A percentile compares a stretch with the other conserved stretches of the same genome.
phyloP scores from a whole-genome alignment of 2,888 invertebrate species.

The Tipula unca region DNA sequence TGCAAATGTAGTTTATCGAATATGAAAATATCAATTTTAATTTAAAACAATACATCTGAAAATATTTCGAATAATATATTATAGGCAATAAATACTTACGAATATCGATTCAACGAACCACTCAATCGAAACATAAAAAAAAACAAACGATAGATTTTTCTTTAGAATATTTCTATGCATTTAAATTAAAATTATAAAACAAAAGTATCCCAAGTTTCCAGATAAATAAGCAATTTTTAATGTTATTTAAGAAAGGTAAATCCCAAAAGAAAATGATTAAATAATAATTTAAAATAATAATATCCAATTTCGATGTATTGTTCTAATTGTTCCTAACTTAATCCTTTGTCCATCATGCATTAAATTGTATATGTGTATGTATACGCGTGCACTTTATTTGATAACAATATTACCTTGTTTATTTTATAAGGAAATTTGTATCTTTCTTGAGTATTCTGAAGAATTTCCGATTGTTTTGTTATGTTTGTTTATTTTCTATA shows the following conservation, averaged over 20 bases:
- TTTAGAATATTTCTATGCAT: background rate
- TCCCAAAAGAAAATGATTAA: background rate
- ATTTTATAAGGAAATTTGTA: background rate
- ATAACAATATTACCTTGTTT: background rate
- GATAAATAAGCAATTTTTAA: background rate
- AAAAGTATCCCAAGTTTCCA: background rate
- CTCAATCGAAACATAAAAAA: background rate
- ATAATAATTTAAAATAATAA: background rate
- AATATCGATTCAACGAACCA: background rate
- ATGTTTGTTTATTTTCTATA: no score
- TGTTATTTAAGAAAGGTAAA: background rate
- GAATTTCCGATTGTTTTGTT: background rate
- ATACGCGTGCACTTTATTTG: background rate
- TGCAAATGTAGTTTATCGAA: no score
- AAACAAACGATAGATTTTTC: background rate
- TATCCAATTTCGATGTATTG: background rate
- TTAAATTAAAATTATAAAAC: background rate
- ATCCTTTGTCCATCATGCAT: background rate
- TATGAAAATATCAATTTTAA: no score
- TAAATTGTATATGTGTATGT: background rate
- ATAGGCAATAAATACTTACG: background rate
- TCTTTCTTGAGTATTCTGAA: background rate
- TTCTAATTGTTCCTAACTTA: background rate
- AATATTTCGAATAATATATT: no score
- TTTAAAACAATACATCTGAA: no score